Conservation (phyloP, 2,888 invertebrate species). For the Pseudococcus viburni region DNA sequence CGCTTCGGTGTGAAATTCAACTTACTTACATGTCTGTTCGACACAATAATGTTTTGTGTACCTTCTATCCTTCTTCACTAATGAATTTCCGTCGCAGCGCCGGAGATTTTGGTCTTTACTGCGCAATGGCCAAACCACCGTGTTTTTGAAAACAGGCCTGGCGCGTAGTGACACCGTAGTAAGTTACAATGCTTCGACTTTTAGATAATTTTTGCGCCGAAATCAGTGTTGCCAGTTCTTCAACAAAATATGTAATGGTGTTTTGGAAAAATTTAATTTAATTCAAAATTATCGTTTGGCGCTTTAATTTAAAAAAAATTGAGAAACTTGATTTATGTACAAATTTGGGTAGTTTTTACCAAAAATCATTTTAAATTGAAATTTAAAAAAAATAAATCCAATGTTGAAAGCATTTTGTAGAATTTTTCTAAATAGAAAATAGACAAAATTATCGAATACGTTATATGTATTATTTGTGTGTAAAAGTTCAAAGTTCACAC, state of each 20-base stretch:
- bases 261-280: too few species aligned
- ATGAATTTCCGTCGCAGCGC: conserved; percentile 24
- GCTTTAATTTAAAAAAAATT: too few species aligned
- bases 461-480: too few species aligned
- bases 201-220: neutral
- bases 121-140: neutral
- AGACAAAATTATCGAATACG: too few species aligned
- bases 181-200: neutral
- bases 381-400: too few species aligned
- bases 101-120: neutral
- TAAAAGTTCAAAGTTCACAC: too few species aligned
- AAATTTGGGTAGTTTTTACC: too few species aligned
- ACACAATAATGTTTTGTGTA: conserved; percentile 17
- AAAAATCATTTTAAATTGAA: too few species aligned
- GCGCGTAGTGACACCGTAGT: neutral
- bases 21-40: neutral
- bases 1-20: conserved; percentile 9
- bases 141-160: neutral
- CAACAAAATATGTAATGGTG: neutral
- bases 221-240: neutral
- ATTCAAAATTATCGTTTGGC: too few species aligned
- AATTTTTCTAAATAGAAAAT: too few species aligned
- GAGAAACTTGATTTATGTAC: too few species aligned
- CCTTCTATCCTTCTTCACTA: neutral
- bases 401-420: too few species aligned